Conservation (phyloP, 1,140 invertebrate genomes). For the Babylonia areolata region DNA sequence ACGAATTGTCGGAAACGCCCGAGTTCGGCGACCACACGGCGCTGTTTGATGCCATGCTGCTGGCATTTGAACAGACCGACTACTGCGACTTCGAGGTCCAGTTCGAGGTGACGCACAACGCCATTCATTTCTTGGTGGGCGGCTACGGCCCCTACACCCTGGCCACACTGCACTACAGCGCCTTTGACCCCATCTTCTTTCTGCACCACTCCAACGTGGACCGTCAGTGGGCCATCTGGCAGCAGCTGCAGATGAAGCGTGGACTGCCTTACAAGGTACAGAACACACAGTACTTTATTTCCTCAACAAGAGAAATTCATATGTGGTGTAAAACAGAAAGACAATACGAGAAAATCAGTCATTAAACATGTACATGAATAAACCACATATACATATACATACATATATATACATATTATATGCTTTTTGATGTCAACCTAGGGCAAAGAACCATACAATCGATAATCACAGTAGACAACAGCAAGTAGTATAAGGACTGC, state of each 20-base stretch:
- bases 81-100: conserved; percentile 52
- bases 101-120: conserved; percentile 50
- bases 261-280: conserved; percentile 41
- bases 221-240: conserved; percentile 55
- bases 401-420: too few relatives aligned
- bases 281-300: too few relatives aligned
- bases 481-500: too few relatives aligned
- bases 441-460: too few relatives aligned
- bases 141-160: conserved; percentile 45
- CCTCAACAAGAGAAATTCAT: too few relatives aligned
- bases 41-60: conserved; percentile 44
- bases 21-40: conserved; percentile 40
- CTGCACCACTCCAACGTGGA: conserved; percentile 52
- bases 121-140: conserved; percentile 49
- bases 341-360: too few relatives aligned
- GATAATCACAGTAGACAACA: too few relatives aligned
- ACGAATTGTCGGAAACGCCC: conserved; percentile 36
- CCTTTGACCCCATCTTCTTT: conserved; percentile 55
- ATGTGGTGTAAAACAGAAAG: too few relatives aligned
- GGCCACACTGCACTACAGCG: conserved; percentile 43
- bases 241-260: conserved; percentile 50
- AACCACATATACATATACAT: too few relatives aligned
- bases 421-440: too few relatives aligned
- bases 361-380: too few relatives aligned
- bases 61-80: conserved; percentile 46